Evolutionary conservation across 2,113 vertebrate genomes (phyloP), one percentile per base, ranked within the genome.

Genomic region (Hippolais icterina): DNA sequence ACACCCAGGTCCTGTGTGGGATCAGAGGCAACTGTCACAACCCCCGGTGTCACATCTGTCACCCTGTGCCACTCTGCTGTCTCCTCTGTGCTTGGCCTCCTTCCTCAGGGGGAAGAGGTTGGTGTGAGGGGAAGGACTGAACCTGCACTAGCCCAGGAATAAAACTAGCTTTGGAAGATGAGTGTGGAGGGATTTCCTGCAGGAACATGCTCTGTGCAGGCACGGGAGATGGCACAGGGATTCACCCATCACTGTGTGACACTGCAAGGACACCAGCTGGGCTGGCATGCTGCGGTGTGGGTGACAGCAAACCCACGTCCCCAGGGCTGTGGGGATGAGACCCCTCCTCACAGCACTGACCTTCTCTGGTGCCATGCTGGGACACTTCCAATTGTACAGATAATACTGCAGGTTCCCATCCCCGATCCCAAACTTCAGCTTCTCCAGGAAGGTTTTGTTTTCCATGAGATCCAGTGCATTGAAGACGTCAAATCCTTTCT

Each of bases 351-450:
- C 9, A 16, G 90, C 47, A 83, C 89, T 78, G 97, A 99, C 99
- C 99, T 99, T 99, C 97, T 99, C 99, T 3, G 99, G 96, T 18
- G 99, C 99, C 99, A 99, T 99, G 97, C 98, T 99, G 97, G 99
- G 99, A 97, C 99, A 99, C 97, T 99, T 99, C 99, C 99, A 99
- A 98, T 99, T 99, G 98, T 99, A 99, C 96, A 99, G 98, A 89
- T 99, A 99, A 99, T 99, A 99, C 99, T 99, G 99, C 98, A 99
- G 98, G 96, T 99, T 99, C 93, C 99, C 99, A 1, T 99, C 99
- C 20, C 99, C 99, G 2, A 99, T 99, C 92, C 99, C 99, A 21
- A 99, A 99, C 98, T 99, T 99, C 93, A 99, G 98, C 97, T 99
- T 99, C 98, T 99, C 99, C 98, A 99, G 97, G 97, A 99, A 99